A percentile compares a stretch with the other conserved stretches of the same genome.
These are phyloP conservation scores for Valencia hispanica DNA, from an alignment of 2,797 vertebrate species.

Conservation along the genomic window DNA sequence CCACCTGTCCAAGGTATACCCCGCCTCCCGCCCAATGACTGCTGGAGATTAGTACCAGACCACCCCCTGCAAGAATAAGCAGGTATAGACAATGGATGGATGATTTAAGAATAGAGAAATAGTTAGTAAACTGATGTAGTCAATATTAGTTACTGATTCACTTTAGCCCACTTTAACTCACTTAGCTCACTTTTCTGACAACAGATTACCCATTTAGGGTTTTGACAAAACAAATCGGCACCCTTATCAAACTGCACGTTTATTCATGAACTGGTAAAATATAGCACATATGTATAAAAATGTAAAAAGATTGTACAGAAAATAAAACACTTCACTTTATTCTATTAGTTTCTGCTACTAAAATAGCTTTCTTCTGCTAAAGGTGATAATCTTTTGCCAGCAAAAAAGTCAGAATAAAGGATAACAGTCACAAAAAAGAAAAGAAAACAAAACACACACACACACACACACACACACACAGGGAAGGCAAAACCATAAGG, in stretches of 20 bases:
- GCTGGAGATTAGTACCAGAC: too few species aligned
- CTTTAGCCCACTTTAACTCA: background rate
- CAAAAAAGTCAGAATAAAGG: conserved; percentile 83
- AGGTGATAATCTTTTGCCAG: conserved; percentile 86
- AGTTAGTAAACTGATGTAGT: background rate
- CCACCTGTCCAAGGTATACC: background rate
- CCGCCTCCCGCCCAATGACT: too few species aligned
- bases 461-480: conserved; percentile 52
- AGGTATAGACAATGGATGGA: too few species aligned
- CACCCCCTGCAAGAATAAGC: too few species aligned
- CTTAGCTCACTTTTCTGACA: background rate
- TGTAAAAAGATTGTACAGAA: conserved; percentile 87
- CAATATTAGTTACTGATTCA: background rate
- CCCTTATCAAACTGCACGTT: conserved; percentile 81
- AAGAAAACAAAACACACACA: conserved; percentile 62
- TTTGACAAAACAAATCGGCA: conserved; percentile 45
- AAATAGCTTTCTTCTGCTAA: conserved; percentile 80
- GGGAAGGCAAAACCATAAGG: conserved; percentile 73
- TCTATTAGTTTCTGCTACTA: conserved; percentile 84
- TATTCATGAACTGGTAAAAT: conserved; percentile 87
- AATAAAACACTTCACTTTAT: conserved; percentile 85
- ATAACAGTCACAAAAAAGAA: conserved; percentile 77
- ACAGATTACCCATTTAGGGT: conserved; percentile 24
- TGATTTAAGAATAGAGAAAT: background rate
- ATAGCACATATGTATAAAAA: conserved; percentile 89